Conservation (phyloP, 2,113 vertebrate genomes). For the Nothocercus nigrocapillus region DNA sequence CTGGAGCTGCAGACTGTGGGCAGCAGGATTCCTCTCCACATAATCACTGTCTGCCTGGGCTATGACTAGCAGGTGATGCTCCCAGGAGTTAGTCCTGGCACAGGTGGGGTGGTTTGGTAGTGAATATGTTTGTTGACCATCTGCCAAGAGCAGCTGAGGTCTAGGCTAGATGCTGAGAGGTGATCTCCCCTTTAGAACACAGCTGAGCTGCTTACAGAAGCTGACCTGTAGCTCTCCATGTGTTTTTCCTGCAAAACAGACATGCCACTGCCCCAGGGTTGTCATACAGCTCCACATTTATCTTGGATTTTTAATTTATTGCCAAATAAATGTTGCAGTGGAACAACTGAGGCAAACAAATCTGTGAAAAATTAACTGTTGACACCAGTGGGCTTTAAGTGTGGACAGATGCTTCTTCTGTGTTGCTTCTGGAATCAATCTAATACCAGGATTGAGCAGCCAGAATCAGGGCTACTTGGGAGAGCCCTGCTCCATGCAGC, state of each 20-base stretch:
- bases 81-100: not conserved
- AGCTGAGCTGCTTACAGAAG: not conserved
- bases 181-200: not conserved
- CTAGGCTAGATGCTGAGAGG: not conserved
- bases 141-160: not conserved
- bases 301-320: not conserved
- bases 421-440: not conserved
- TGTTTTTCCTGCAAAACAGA: not conserved
- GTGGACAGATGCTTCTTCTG: not conserved
- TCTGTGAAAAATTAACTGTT: not conserved
- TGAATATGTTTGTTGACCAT: not conserved
- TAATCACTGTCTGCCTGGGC: not conserved
- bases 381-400: too few species aligned
- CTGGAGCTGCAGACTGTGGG: not conserved
- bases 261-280: not conserved
- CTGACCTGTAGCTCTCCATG: not conserved
- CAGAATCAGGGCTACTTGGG: rapidly evolving
- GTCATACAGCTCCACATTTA: not conserved
- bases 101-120: too few species aligned
- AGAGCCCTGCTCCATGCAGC: not conserved
- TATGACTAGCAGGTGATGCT: not conserved
- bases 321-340: not conserved
- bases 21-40: not conserved
- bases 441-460: not conserved
- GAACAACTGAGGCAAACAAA: not conserved